Evolutionary conservation across 2,113 vertebrate species (phyloP), one percentile per base, ranked within the genome.

Genomic region (Mesoclemmys tuberculata): DNA sequence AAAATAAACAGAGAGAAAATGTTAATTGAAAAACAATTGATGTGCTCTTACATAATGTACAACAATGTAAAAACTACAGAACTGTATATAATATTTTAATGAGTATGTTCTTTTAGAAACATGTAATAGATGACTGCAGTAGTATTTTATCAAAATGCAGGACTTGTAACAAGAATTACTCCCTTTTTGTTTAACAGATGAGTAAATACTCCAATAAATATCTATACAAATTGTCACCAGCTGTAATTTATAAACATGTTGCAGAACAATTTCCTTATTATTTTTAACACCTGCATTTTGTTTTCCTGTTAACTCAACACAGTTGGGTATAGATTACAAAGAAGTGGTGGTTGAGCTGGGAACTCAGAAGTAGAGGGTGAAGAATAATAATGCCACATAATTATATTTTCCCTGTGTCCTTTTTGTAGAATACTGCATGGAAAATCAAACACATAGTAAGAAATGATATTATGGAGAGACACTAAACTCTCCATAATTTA

Each of bases 251-350:
- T 2, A 89, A 81, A 89, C 14, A 1, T 85, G 26, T 89, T 87
- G 90, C 19, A 93, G 74, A 44, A 82, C 55, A 71, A 95, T 98
- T 97, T 95, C 93, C 83, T 93, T 95, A 64, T 51, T 86, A 91
- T 90, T 46, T 90, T 91, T 96, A 95, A 68, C 90, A 95, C 93
- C 82, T 97, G 97, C 79, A 49, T 89, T 91, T 78, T 95, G 88
- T 12, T 78, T 26, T 18, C 52, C 85, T 93, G 56, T 92, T 92
- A 95, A 80, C 13, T 92, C 91, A 95, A 80, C 13, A 26, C 71
- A 93, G 64, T 90, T 64, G 41, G 92, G 56, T 11, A 24, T 74
- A 78, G 91, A 93, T 81, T 86, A 19, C 27, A 49, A 93, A 87
- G 31, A 85, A n/a, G 21, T 7, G 21, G 18, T 38, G 79, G 91